Percentiles rank a stretch among this genome's conserved stretches.
phyloP scores from a whole-genome alignment of 1,140 invertebrate genomes.

The Diorhabda carinulata region DNA sequence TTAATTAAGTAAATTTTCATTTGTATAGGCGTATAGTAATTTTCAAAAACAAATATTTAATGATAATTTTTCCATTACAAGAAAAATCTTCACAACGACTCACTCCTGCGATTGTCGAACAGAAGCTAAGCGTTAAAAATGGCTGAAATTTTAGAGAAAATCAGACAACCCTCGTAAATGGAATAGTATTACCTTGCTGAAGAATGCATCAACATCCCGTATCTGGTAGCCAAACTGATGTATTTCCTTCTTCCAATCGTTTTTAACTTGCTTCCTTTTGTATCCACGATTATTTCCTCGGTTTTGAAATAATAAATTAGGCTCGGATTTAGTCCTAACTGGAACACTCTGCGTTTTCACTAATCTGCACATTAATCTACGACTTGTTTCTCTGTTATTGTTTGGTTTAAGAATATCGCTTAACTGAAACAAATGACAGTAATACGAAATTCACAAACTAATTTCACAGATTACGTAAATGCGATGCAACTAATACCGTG shows the following conservation, averaged over 20 bases:
- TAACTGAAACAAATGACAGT: conserved; percentile 6
- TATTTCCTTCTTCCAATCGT: conserved; percentile 45
- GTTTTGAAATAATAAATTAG: conserved; percentile 34
- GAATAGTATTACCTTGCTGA: conserved; percentile 58
- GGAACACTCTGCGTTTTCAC: conserved; percentile 33
- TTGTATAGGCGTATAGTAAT: no score
- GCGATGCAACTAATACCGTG: no score
- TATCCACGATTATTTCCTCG: conserved; percentile 30
- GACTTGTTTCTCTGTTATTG: conserved; percentile 28
- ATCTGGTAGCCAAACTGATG: conserved; percentile 70
- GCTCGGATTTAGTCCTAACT: conserved; percentile 41
- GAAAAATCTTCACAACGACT: no score
- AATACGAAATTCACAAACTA: no score
- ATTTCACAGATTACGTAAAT: no score
- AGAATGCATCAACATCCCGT: conserved; percentile 66
- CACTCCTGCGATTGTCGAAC: no score
- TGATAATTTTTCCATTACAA: no score
- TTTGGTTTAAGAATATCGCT: conserved; percentile 21
- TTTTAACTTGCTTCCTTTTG: conserved; percentile 36
- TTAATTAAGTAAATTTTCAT: no score
- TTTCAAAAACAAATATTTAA: no score
- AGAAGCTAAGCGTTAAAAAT: no score
- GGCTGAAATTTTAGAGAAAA: no score
- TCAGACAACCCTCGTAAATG: not conserved
- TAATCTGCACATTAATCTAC: conserved; percentile 30